Percentiles rank a stretch among this genome's conserved stretches.
Evolutionary conservation across 2,113 vertebrate species (phyloP).

Genomic region (Erpornis zantholeuca): DNA sequence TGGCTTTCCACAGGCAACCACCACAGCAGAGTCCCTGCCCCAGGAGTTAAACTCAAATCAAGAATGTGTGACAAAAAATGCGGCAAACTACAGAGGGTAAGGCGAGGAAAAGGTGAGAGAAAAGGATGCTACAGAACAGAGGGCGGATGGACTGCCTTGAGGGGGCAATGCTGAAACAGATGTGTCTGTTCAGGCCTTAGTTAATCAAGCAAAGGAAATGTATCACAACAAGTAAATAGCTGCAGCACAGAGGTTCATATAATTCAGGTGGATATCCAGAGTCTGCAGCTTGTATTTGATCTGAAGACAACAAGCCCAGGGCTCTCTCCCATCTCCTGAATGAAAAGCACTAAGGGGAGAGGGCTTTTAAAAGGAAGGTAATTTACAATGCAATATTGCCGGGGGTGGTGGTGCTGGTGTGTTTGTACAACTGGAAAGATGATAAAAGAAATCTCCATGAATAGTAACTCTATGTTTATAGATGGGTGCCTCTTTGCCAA

Average conservation of each 20-base stretch:
- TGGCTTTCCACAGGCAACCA: background rate
- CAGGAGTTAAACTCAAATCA: background rate
- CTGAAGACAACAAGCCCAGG: slow-evolving; percentile 49
- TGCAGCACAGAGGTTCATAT: background rate
- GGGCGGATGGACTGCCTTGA: slow-evolving; percentile 15
- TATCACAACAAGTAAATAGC: slow-evolving; percentile 38
- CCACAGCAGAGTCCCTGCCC: background rate
- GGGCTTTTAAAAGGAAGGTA: slow-evolving; percentile 53
- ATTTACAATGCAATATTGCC: slow-evolving; percentile 62
- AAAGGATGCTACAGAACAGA: background rate
- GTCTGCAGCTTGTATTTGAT: slow-evolving; percentile 50
- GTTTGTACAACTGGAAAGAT: slow-evolving; percentile 59
- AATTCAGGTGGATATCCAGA: slow-evolving; percentile 48
- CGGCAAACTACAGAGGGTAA: background rate
- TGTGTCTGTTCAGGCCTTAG: slow-evolving; percentile 9
- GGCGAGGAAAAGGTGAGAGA: background rate
- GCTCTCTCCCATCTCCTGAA: slow-evolving; percentile 44
- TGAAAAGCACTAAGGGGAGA: slow-evolving; percentile 46
- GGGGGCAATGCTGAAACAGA: slow-evolving; percentile 35
- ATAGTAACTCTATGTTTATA: slow-evolving; percentile 53
- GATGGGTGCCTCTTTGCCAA: slow-evolving; percentile 53
- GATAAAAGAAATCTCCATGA: slow-evolving; percentile 56
- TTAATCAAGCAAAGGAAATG: slow-evolving; percentile 48
- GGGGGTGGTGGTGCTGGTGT: slow-evolving; percentile 2
- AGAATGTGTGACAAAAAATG: background rate